Conservation (phyloP, 37 sponge, comb jelly and placozoan species). For the Halichondria panicea region DNA sequence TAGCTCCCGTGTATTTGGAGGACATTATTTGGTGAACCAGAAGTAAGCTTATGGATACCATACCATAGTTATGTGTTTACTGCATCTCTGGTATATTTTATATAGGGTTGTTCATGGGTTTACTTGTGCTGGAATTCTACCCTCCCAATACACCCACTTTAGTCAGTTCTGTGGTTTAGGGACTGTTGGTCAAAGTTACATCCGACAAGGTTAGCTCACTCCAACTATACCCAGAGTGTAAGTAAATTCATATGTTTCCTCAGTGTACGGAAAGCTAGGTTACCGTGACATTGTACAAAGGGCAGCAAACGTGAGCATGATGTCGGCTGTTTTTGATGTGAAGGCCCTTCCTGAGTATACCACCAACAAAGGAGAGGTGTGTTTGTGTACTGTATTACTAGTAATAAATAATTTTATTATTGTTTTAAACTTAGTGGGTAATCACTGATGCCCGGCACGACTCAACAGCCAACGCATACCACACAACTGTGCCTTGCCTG, state of each 20-base stretch:
- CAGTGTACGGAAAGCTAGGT: neutral
- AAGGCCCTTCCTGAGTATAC: slow-evolving; percentile 10
- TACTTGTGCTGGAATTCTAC: slow-evolving; percentile 24
- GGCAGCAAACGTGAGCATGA: neutral
- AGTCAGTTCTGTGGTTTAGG: neutral
- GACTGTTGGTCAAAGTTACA: no score
- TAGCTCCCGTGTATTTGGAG: no score
- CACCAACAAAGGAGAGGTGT: slow-evolving; percentile 27
- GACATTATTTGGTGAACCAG: no score
- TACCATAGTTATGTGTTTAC: no score
- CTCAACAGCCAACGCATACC: slow-evolving; percentile 22
- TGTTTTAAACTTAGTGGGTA: slow-evolving; percentile 7
- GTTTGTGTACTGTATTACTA: no score
- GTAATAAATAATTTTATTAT: neutral
- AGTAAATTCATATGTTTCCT: neutral
- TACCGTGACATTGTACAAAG: neutral
- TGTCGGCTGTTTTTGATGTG: slow-evolving; percentile 2
- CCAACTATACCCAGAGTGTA: neutral
- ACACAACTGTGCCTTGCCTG: slow-evolving; percentile 13
- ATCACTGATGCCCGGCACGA: slow-evolving; percentile 15
- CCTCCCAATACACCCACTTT: slow-evolving; percentile 12
- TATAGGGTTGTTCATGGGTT: slow-evolving; percentile 21
- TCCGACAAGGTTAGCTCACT: no score
- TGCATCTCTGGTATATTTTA: slow-evolving; percentile 5
- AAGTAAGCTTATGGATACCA: no score